Evolutionary conservation across 2,797 vertebrate genomes (phyloP), one percentile per base, ranked within the genome.

Genomic region (Xenentodon cancila): DNA sequence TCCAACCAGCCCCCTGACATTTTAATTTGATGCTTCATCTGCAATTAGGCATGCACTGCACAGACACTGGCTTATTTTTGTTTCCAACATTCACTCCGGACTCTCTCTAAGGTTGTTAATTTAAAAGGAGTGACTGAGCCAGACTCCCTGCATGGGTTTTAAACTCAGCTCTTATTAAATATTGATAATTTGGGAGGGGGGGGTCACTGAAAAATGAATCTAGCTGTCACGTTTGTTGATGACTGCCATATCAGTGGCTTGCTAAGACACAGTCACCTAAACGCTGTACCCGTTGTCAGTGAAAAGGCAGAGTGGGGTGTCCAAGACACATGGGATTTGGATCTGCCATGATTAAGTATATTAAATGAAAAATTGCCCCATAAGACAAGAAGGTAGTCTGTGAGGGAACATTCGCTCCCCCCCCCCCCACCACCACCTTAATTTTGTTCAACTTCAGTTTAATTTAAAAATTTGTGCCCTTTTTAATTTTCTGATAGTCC

Each of bases 11-110:
- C 20, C 70, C 66, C 77, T 87, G 85, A 75, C 84, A 77, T 89
- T 90, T 91, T 90, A 84, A 90, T 90, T 89, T 84, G 86, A 89
- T 79, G 87, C 80, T 83, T 91, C 87, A 85, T 89, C 80, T 77
- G 75, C 81, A 88, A 91, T 92, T 91, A 90, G 86, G 77, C 84
- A 88, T 81, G 84, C 84, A 77, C 77, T 59, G 69, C 76, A 84
- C 84, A 78, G 74, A 64, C 64, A 77, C 76, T 80, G 82, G 82
- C 69, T 86, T 87, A 79, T 85, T 90, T 88, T 79, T 85, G 84
- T 89, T 87, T 84, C 77, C 80, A 79, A 90, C 71, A 75, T 87
- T 88, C 81, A 81, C 80, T 82, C 86, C 78, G 58, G 77, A 68
- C 79, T 81, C 68, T 47, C 45, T 11, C 45, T 19, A 11, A 47